Conservation (phyloP, 2,113 vertebrate species). For the Stomatorhinus ivindoensis region DNA sequence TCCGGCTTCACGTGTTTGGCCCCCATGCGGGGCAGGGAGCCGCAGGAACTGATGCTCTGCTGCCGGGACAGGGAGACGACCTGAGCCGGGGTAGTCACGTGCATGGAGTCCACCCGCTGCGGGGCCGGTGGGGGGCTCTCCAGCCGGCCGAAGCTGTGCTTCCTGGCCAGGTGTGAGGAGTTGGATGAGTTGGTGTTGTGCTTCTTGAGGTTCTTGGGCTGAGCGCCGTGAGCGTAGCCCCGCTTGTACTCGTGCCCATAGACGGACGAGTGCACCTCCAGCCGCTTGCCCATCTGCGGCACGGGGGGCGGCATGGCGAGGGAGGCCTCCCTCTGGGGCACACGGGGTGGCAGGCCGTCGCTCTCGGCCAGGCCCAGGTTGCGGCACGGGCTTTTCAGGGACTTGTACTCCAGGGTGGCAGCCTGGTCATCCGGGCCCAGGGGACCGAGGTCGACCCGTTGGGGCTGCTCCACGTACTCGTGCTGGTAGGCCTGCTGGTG, state of each 20-base stretch:
- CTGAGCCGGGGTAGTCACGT: constrained; percentile 74
- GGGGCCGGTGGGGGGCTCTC: constrained; percentile 91
- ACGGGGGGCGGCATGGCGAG: constrained; percentile 73
- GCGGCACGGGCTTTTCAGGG: constrained; percentile 82
- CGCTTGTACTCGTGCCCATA: constrained; percentile 84
- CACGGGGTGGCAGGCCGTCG: constrained; percentile 81
- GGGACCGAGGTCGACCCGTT: constrained; percentile 35
- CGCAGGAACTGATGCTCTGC: constrained; percentile 78
- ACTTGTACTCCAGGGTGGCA: constrained; percentile 91
- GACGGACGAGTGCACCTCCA: constrained; percentile 85
- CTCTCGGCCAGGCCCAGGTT: constrained; percentile 75
- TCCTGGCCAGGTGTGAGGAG: constrained; percentile 87
- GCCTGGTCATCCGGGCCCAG: constrained; percentile 77
- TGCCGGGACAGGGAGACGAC: constrained; percentile 78
- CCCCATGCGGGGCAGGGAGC: constrained; percentile 79
- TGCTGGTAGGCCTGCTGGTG: constrained; percentile 91
- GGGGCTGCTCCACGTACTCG: constrained; percentile 90
- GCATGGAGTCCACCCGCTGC: constrained; percentile 95
- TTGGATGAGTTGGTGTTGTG: constrained; percentile 99
- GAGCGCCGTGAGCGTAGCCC: constrained; percentile 70
- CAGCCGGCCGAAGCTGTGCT: constrained; percentile 84
- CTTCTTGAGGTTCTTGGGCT: constrained; percentile 79
- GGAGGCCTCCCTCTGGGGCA: constrained; percentile 92
- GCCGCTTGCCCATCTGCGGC: constrained; percentile 81
- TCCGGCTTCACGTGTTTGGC: constrained; percentile 91